Evolutionary conservation across 2,888 invertebrate genomes (phyloP), one percentile per base, ranked within the genome.

Genomic region (Phasia obesa): DNA sequence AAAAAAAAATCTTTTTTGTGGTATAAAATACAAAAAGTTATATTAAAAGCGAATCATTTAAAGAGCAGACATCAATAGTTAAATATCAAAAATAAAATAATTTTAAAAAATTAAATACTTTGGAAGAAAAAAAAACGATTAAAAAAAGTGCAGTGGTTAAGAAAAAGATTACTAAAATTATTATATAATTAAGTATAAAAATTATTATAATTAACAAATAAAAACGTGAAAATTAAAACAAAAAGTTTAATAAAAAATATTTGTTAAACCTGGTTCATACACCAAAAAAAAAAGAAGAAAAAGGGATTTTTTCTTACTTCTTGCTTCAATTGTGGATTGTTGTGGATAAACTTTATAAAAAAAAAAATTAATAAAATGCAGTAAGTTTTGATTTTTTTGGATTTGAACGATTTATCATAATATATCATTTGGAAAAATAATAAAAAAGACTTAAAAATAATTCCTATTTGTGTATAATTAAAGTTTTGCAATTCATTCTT

Each of bases 31-130:
- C 87, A 89, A 90, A 75, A 88, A 87, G 86, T 87, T 87, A 87
- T 85, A 86, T 89, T 90, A 89, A 89, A 90, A 89, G 87, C 88
- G 88, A 89, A 87, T 90, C 90, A 90, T 88, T 90, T 89, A 81
- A 87, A 87, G 89, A 87, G 86, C 88, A 87, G 89, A 90, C 88
- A 88, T 87, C 87, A 88, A 87, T 87, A 86, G 85, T 86, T 84
- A 62, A 70, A 78, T 77, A 82, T 71, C 82, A 78, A 82, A 84
- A 70, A 65, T 35, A 62, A 80, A 65, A 49, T 13, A 57, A 67
- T 55, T 19, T 7, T 2, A 62, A 80, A 44, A 67, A 53, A 59
- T n/a, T n/a, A n/a, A 9, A 60, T 11, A 13, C 13, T n/a, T 35
- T n/a, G n/a, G n/a, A n/a, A n/a, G 11, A 5, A 31, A 42, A 9